Evolutionary conservation across 2,888 invertebrate genomes (phyloP).

Genomic region (Lasioglossum pauxillum): DNA sequence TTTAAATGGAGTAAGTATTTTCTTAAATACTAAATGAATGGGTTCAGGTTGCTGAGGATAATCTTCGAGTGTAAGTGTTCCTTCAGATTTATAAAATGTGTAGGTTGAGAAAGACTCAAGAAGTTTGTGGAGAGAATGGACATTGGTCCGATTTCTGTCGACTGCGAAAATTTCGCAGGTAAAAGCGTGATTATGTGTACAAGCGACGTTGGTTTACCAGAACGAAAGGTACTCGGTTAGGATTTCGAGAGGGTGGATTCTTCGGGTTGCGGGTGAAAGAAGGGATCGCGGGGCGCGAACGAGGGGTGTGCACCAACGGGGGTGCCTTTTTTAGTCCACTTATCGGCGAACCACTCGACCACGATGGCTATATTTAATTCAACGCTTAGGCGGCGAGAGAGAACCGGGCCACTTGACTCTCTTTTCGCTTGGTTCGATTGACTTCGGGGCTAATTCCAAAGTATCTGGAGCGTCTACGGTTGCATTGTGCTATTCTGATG

Average conservation of each 20-base stretch:
- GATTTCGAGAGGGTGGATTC: conserved; percentile 16
- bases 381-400: conserved; percentile 43
- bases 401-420: conserved; percentile 54
- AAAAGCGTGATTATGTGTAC: neutral
- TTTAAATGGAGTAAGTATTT: neutral
- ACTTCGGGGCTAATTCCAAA: conserved; percentile 35
- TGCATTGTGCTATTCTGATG: neutral
- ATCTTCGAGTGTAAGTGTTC: neutral
- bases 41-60: neutral
- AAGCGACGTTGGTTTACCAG: neutral
- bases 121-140: neutral
- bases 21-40: neutral
- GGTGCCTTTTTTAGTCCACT: conserved; percentile 47
- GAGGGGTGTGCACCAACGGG: conserved; percentile 6
- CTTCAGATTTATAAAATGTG: neutral
- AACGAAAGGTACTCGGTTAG: neutral
- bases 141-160: neutral
- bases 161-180: neutral
- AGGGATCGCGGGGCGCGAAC: conserved; percentile 17
- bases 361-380: conserved; percentile 64
- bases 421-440: conserved; percentile 42
- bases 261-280: conserved; percentile 1
- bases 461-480: conserved; percentile 25
- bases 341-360: conserved; percentile 57
- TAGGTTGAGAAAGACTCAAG: neutral